phyloP scores from a whole-genome alignment of 2,888 invertebrate species.

The Cyclophora punctaria region DNA sequence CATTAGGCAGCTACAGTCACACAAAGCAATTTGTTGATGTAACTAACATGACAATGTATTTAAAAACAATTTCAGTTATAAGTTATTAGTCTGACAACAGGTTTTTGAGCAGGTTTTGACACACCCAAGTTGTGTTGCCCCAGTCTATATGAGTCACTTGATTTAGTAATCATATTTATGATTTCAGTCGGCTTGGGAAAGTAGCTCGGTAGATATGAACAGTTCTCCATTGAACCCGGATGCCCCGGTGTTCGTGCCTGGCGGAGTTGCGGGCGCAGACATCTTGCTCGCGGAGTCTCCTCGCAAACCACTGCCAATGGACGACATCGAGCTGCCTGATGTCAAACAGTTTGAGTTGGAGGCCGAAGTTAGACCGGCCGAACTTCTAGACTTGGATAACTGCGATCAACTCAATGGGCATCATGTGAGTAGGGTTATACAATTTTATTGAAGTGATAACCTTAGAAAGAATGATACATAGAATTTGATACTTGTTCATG shows the following conservation, averaged over 20 bases:
- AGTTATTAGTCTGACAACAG: no score
- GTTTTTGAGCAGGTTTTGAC: slow-evolving; percentile 8
- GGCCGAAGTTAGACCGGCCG: slow-evolving; percentile 77
- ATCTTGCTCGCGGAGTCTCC: slow-evolving; percentile 82
- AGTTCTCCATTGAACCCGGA: slow-evolving; percentile 89
- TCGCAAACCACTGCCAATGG: slow-evolving; percentile 78
- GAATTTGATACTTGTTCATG: background rate
- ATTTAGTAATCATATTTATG: background rate
- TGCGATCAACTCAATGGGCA: slow-evolving; percentile 74
- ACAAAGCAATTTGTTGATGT: no score
- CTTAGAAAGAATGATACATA: no score
- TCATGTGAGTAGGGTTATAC: slow-evolving; percentile 47
- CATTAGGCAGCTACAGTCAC: no score
- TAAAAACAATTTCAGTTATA: no score
- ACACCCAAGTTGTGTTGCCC: slow-evolving; percentile 8
- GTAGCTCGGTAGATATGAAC: slow-evolving; percentile 77
- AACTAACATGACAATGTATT: no score
- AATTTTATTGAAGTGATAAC: background rate
- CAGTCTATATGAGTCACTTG: background rate
- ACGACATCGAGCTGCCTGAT: slow-evolving; percentile 77
- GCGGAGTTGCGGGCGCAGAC: slow-evolving; percentile 65
- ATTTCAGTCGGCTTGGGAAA: slow-evolving; percentile 68
- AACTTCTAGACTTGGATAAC: slow-evolving; percentile 68
- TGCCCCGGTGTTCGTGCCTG: slow-evolving; percentile 89
- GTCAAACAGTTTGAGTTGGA: slow-evolving; percentile 79